A percentile compares a stretch with the other conserved stretches of the same genome.
These are phyloP conservation scores for Pelobates fuscus DNA, from an alignment of 2,113 vertebrate genomes.

Conservation along the genomic window DNA sequence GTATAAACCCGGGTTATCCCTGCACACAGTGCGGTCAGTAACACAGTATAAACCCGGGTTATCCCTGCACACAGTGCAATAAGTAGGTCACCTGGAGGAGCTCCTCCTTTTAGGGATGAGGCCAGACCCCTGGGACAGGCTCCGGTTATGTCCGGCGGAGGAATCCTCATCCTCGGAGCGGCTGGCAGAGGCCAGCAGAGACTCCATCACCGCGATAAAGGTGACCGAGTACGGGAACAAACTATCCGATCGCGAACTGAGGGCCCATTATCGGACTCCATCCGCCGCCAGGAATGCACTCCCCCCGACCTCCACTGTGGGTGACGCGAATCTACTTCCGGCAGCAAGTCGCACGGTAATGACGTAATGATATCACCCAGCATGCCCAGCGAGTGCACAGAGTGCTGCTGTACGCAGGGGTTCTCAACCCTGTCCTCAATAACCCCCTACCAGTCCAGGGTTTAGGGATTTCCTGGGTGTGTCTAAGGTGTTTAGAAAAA, in stretches of 20 bases:
- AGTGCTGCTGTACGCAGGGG: too few relatives aligned
- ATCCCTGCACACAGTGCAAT: background rate
- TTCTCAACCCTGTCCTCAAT: too few relatives aligned
- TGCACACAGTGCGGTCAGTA: too few relatives aligned
- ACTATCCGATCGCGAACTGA: background rate
- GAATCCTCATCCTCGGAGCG: conserved; percentile 90
- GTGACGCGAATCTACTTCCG: background rate
- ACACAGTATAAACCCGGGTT: too few relatives aligned
- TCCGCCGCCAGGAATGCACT: background rate
- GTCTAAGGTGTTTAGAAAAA: too few relatives aligned
- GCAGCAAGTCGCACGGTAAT: background rate
- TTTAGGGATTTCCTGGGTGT: too few relatives aligned
- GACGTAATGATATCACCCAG: background rate
- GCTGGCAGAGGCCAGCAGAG: conserved; percentile 78
- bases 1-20: too few relatives aligned
- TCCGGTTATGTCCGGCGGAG: conserved; percentile 80
- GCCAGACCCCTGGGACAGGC: conserved; percentile 77
- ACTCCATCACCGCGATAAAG: conserved; percentile 42
- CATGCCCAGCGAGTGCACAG: too few relatives aligned
- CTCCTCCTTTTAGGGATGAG: conserved; percentile 91
- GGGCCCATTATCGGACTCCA: conserved; percentile 7
- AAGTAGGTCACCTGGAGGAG: conserved; percentile 81
- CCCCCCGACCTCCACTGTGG: background rate
- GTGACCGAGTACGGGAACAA: background rate
- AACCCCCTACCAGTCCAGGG: too few relatives aligned